phyloP scores from a whole-genome alignment of 2,113 vertebrate species.

The Protomyctophum bolini region DNA sequence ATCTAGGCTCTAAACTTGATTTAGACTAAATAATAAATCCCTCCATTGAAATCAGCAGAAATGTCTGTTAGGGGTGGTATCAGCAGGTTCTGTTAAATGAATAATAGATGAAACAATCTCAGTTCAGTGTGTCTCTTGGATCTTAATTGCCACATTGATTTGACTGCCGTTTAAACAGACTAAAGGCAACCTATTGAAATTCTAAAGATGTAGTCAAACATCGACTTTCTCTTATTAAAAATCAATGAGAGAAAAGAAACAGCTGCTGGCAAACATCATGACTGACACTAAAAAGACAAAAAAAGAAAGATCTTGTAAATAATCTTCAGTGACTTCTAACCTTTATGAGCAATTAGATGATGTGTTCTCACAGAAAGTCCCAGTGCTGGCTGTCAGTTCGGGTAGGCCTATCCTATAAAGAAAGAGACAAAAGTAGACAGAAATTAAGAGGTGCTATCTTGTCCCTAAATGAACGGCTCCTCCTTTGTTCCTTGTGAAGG shows the following conservation, averaged over 20 bases:
- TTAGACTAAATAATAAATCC: too few relatives aligned
- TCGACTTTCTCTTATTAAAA: neutral
- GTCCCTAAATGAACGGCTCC: constrained; percentile 3
- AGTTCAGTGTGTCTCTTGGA: too few relatives aligned
- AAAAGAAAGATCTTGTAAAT: constrained; percentile 21
- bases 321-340: neutral
- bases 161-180: too few relatives aligned
- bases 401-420: neutral
- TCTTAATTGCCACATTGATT: too few relatives aligned
- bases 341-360: constrained; percentile 39
- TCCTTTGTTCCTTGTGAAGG: constrained; percentile 7
- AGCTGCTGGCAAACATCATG: neutral
- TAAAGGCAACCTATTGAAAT: too few relatives aligned
- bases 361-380: constrained; percentile 17
- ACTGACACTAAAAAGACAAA: constrained; percentile 28
- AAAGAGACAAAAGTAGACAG: constrained; percentile 19
- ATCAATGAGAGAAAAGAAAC: neutral
- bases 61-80: too few relatives aligned
- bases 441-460: constrained; percentile 17
- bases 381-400: constrained; percentile 41
- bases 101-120: too few relatives aligned
- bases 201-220: too few relatives aligned
- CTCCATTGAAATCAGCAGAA: too few relatives aligned
- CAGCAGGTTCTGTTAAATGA: too few relatives aligned
- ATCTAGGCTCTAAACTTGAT: too few relatives aligned